Evolutionary conservation across 2,797 vertebrate genomes (phyloP).

Genomic region (Pempheris klunzingeri): DNA sequence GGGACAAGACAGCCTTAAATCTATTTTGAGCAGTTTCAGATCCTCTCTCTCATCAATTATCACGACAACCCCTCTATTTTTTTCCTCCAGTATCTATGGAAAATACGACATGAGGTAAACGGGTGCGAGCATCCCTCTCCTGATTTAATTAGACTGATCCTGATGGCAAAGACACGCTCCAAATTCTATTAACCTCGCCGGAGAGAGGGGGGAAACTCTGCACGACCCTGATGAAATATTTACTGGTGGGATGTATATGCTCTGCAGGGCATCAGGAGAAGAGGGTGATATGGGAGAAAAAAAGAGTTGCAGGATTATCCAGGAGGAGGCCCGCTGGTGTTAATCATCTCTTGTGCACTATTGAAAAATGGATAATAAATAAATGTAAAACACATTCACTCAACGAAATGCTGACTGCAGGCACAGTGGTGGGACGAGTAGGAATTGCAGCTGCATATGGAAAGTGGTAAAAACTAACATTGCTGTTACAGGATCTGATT

Average conservation of each 20-base stretch:
- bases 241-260: slow-evolving; percentile 75
- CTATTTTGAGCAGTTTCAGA: slow-evolving; percentile 42
- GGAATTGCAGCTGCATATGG: not conserved
- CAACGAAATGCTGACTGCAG: not conserved
- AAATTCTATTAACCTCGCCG: slow-evolving; percentile 75
- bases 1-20: slow-evolving; percentile 42
- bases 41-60: slow-evolving; percentile 52
- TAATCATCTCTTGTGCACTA: slow-evolving; percentile 45
- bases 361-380: slow-evolving; percentile 37
- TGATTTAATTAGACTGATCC: slow-evolving; percentile 72
- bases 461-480: not conserved
- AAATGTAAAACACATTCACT: slow-evolving; percentile 23
- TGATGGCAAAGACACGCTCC: slow-evolving; percentile 54
- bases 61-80: not conserved
- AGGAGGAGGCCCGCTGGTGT: slow-evolving; percentile 24
- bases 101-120: slow-evolving; percentile 36
- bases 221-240: slow-evolving; percentile 76
- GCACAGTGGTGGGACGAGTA: not conserved
- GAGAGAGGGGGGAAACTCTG: slow-evolving; percentile 32
- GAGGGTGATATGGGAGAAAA: slow-evolving; percentile 14
- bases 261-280: slow-evolving; percentile 42
- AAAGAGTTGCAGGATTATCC: slow-evolving; percentile 23
- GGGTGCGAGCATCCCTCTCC: slow-evolving; percentile 21
- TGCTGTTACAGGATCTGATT: not conserved
- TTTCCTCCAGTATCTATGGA: slow-evolving; percentile 38